A percentile compares a stretch with the other conserved stretches of the same genome.
Conservation (phyloP, 1,140 invertebrate genomes). For the Episyrphus balteatus region DNA sequence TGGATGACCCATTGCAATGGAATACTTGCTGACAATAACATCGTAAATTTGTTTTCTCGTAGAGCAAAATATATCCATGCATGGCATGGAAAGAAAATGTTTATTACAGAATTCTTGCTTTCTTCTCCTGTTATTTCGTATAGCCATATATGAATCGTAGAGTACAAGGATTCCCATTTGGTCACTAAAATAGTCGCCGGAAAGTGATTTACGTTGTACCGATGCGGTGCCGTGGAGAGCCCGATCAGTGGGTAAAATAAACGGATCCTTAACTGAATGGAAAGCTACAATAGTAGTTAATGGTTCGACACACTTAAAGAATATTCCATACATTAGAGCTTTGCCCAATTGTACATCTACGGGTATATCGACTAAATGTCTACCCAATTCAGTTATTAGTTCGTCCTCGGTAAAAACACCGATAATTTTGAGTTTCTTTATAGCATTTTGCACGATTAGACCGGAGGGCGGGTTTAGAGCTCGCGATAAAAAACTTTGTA, state of each 20-base stretch:
- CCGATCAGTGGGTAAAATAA: slow-evolving; percentile 51
- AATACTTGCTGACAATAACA: slow-evolving; percentile 12
- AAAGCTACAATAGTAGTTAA: slow-evolving; percentile 85
- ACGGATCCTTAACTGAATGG: slow-evolving; percentile 77
- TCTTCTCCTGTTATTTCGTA: neutral
- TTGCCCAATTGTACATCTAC: slow-evolving; percentile 54
- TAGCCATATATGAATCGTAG: slow-evolving; percentile 11
- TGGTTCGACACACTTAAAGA: slow-evolving; percentile 88
- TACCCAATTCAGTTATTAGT: slow-evolving; percentile 72
- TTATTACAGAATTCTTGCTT: slow-evolving; percentile 11
- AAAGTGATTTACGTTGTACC: slow-evolving; percentile 48
- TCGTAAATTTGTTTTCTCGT: slow-evolving; percentile 15
- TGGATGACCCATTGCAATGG: neutral
- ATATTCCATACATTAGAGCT: slow-evolving; percentile 80
- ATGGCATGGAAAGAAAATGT: slow-evolving; percentile 12
- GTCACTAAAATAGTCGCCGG: slow-evolving; percentile 64
- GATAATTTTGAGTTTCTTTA: slow-evolving; percentile 62
- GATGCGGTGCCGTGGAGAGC: slow-evolving; percentile 40
- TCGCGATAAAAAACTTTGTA: slow-evolving; percentile 68
- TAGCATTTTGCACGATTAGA: slow-evolving; percentile 49
- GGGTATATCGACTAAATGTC: slow-evolving; percentile 30
- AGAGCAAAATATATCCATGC: slow-evolving; percentile 22
- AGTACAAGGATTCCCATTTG: slow-evolving; percentile 68
- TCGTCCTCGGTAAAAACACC: slow-evolving; percentile 74
- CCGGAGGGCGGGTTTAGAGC: slow-evolving; percentile 77